Evolutionary conservation across 2,113 vertebrate species (phyloP).

Genomic region (Osmerus mordax): DNA sequence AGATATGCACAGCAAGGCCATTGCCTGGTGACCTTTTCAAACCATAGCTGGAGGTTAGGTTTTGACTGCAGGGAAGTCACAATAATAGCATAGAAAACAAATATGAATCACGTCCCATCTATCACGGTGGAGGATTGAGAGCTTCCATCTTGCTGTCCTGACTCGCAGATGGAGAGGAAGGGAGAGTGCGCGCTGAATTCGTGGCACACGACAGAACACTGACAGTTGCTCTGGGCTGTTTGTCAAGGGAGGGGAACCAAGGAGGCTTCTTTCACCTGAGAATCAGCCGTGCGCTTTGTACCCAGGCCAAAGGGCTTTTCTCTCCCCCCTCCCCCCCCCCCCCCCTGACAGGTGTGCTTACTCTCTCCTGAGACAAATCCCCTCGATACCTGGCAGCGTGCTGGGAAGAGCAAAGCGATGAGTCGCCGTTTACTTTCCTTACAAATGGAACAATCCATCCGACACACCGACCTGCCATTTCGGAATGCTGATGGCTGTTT

Average conservation of each 20-base stretch:
- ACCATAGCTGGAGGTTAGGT: constrained; percentile 42
- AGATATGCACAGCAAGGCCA: constrained; percentile 29
- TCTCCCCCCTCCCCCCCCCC: background rate
- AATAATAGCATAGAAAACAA: background rate
- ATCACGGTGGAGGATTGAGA: background rate
- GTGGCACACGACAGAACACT: background rate
- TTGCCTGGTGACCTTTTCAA: constrained; percentile 35
- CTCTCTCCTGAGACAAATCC: constrained; percentile 33
- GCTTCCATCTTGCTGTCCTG: background rate
- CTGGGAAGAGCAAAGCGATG: constrained; percentile 42
- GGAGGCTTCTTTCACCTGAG: constrained; percentile 43
- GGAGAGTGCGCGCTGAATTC: background rate
- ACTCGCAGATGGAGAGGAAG: background rate
- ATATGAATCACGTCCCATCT: background rate
- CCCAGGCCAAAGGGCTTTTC: constrained; percentile 55
- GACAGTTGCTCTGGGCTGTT: background rate
- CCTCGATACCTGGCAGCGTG: constrained; percentile 11
- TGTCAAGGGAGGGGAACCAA: constrained; percentile 12
- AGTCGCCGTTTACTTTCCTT: constrained; percentile 30
- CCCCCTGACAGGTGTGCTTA: constrained; percentile 58
- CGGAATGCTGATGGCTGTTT: constrained; percentile 67
- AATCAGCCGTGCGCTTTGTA: constrained; percentile 35
- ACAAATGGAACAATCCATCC: constrained; percentile 51
- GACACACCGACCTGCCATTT: constrained; percentile 23
- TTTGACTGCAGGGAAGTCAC: constrained; percentile 34